Percentiles rank a stretch among this genome's conserved stretches.
Conservation (phyloP, 2,113 vertebrate genomes). For the Formicarius rufipectus region DNA sequence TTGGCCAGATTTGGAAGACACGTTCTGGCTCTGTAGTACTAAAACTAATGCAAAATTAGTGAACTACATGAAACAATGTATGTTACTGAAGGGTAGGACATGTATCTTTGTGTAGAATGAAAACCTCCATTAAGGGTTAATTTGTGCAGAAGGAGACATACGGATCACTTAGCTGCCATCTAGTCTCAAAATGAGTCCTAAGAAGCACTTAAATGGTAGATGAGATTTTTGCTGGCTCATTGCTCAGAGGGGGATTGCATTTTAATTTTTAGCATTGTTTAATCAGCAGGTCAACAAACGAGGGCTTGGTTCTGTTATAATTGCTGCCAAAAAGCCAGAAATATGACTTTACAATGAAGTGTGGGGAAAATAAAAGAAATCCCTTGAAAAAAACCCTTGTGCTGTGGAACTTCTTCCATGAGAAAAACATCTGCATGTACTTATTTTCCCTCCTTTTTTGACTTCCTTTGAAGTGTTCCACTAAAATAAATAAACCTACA, state of each 20-base stretch:
- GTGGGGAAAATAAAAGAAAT: not conserved
- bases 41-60: not conserved
- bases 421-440: not conserved
- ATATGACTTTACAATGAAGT: not conserved
- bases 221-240: not conserved
- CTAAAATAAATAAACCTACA: not conserved
- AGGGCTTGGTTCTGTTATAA: not conserved
- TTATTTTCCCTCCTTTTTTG: not conserved
- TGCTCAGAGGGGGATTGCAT: not conserved
- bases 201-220: not conserved
- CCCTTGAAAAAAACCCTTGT: not conserved
- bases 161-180: not conserved
- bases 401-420: not conserved
- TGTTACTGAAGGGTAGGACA: not conserved
- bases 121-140: not conserved
- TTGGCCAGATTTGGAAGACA: not conserved
- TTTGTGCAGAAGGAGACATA: rapidly evolving
- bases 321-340: not conserved
- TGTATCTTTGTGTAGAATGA: not conserved
- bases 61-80: not conserved
- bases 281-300: not conserved
- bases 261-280: not conserved
- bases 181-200: not conserved
- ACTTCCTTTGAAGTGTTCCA: not conserved
- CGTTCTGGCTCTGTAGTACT: not conserved